Percentiles rank a stretch among this genome's conserved stretches.
These are phyloP conservation scores for Tenebrio molitor DNA, from an alignment of 1,140 invertebrate species.

Conservation along the genomic window DNA sequence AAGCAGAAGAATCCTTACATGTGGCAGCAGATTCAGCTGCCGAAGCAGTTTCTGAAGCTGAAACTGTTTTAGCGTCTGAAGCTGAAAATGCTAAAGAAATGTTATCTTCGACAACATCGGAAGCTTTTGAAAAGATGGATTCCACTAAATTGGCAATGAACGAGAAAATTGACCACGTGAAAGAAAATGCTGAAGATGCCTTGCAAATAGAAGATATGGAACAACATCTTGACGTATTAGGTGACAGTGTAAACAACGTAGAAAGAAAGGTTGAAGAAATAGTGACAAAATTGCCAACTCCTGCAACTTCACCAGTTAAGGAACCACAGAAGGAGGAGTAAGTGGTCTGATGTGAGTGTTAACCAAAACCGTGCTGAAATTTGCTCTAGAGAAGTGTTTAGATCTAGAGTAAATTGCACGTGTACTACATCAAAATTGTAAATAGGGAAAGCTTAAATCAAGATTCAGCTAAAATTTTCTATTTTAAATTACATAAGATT, in stretches of 20 bases:
- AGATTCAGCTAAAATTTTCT: slow-evolving; percentile 10
- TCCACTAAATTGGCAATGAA: slow-evolving; percentile 31
- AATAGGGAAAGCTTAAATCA: slow-evolving; percentile 5
- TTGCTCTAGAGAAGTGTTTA: slow-evolving; percentile 43
- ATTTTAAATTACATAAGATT: slow-evolving; percentile 22
- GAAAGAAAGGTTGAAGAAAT: slow-evolving; percentile 52
- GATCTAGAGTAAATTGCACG: slow-evolving; percentile 46
- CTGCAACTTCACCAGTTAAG: slow-evolving; percentile 46
- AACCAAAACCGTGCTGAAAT: slow-evolving; percentile 45
- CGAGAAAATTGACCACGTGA: slow-evolving; percentile 47
- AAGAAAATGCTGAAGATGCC: slow-evolving; percentile 48
- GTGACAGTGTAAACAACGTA: slow-evolving; percentile 47
- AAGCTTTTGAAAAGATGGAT: slow-evolving; percentile 53
- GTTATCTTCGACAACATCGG: slow-evolving; percentile 47
- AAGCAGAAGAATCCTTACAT: slow-evolving; percentile 51
- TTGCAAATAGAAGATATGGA: slow-evolving; percentile 51
- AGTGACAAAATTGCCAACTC: slow-evolving; percentile 46
- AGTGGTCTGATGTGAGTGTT: slow-evolving; percentile 59
- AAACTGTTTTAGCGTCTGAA: slow-evolving; percentile 63
- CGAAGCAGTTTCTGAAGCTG: slow-evolving; percentile 63
- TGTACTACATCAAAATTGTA: slow-evolving; percentile 20
- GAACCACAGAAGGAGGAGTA: slow-evolving; percentile 56
- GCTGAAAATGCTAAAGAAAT: slow-evolving; percentile 59
- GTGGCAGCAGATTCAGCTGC: slow-evolving; percentile 50
- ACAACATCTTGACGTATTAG: slow-evolving; percentile 45